Evolutionary conservation across 2,888 invertebrate genomes (phyloP).

Genomic region (Entomobrya multifasciata): DNA sequence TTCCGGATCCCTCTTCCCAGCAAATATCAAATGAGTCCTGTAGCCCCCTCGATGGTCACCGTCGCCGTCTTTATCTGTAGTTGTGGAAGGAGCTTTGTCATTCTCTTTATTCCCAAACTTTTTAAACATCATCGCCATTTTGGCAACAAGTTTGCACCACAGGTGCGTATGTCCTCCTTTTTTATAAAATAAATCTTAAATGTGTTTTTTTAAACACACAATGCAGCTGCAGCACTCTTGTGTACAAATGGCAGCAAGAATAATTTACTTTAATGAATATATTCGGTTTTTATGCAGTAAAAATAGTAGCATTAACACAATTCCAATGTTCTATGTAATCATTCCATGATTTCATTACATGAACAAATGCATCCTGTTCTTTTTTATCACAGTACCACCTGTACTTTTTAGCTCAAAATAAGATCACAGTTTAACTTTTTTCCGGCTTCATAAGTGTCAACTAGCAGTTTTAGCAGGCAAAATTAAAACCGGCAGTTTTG

Average conservation of each 20-base stretch:
- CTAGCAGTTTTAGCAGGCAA: background rate
- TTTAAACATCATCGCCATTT: slow-evolving; percentile 79
- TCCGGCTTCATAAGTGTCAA: too few species aligned
- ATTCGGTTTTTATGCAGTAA: background rate
- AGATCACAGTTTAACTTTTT: background rate
- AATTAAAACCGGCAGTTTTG: slow-evolving; percentile 23
- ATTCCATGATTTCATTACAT: too few species aligned
- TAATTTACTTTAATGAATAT: slow-evolving; percentile 8
- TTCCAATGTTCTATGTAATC: too few species aligned
- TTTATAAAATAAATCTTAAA: background rate
- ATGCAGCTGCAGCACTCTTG: background rate
- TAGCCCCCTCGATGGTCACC: slow-evolving; percentile 78
- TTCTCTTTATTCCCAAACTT: slow-evolving; percentile 77
- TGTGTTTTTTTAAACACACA: slow-evolving; percentile 4
- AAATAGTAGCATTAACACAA: too few species aligned
- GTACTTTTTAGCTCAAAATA: background rate
- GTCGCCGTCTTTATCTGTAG: slow-evolving; percentile 76
- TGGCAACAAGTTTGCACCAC: slow-evolving; percentile 48
- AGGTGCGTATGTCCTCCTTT: slow-evolving; percentile 38
- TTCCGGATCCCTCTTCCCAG: slow-evolving; percentile 79
- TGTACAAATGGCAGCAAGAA: slow-evolving; percentile 10
- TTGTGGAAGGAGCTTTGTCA: slow-evolving; percentile 69
- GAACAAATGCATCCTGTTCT: background rate
- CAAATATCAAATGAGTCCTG: slow-evolving; percentile 79
- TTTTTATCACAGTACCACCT: slow-evolving; percentile 9